Base-by-base conservation (phyloP, 2,113 vertebrate species). In the Brevimyrus niger region DNA sequence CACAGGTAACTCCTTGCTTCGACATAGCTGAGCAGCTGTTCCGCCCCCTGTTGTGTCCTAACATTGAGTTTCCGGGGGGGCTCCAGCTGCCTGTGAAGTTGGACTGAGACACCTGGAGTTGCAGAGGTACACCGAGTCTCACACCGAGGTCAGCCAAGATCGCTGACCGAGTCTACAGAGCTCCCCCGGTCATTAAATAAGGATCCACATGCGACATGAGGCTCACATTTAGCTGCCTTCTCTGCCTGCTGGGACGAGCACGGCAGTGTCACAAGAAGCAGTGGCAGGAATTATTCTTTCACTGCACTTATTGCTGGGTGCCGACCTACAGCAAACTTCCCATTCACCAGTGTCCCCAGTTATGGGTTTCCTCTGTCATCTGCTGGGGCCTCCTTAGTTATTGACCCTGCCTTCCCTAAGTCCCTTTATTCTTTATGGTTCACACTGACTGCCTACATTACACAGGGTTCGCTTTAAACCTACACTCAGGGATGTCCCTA, bases 391-490 rank as follows among this genome's bases (percentile, higher is more conserved):
- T 58, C 65, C n/a, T 48, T 90, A 44, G 35, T 69, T 50, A 15
- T n/a, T 55, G 50, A 42, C 44, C 61, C 35, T 82, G 50, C 65
- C n/a, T 89, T 51, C 87, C 89, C 90, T 73, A 90, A 87, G 58
- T 88, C 69, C 35, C 69, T 87, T 69, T 31, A 86, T 58, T 35
- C 27, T 58, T 10, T 35, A 89, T 87, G 90, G 90, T 90, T 91
- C 86, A 92, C 90, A 85, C 87, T 51, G 31, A 15, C 58, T 15
- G 10, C 47, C 85, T 91, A 23, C 48, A 91, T 91, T 90, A 91
- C 87, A 89, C 55, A 89, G n/a, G 50, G 61, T 73, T 19, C 17
- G 23, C 88, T 76, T 80, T 38, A 88, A 38, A 48, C 35, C 17
- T 1, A 17, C 55, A 11, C n/a, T 27, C 13, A 50, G 2, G 35